Percentiles rank a stretch among this genome's conserved stretches.
Evolutionary conservation across 1,140 invertebrate genomes (phyloP).

Genomic region (Rhynchophorus ferrugineus): DNA sequence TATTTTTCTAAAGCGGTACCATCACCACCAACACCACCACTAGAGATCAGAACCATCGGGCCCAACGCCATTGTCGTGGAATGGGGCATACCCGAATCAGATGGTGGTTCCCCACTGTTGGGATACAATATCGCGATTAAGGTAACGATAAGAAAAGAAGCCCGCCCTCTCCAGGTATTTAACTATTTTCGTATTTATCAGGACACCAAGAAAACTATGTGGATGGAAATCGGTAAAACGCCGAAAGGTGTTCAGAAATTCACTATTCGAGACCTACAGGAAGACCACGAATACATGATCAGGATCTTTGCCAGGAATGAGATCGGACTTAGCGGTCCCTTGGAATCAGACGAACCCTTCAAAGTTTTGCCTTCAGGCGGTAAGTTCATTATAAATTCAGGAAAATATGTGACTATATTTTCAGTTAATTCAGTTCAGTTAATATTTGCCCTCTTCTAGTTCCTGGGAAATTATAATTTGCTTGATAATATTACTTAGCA

Average conservation of each 20-base stretch:
- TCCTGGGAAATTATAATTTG: too few species aligned
- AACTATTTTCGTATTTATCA: not conserved
- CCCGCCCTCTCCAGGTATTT: not conserved
- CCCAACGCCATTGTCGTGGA: conserved; percentile 79
- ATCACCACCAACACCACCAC: conserved; percentile 79
- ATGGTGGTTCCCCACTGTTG: conserved; percentile 84
- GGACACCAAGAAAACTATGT: conserved; percentile 88
- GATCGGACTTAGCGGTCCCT: conserved; percentile 87
- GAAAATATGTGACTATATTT: too few species aligned
- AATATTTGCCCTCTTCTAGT: too few species aligned
- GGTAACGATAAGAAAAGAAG: conserved; percentile 16
- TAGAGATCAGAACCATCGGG: conserved; percentile 76
- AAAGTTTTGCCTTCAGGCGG: conserved; percentile 74
- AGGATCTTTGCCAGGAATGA: conserved; percentile 91
- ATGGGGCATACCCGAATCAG: conserved; percentile 88
- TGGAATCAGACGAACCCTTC: conserved; percentile 88
- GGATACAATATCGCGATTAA: conserved; percentile 90
- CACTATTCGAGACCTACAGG: conserved; percentile 78
- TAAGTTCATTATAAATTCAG: conserved; percentile 41
- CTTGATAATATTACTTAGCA: too few species aligned
- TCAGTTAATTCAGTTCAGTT: too few species aligned
- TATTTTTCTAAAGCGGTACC: conserved; percentile 61
- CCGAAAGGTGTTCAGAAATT: conserved; percentile 73
- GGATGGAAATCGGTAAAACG: conserved; percentile 90
- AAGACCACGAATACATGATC: conserved; percentile 82